A percentile compares a stretch with the other conserved stretches of the same genome.
These are phyloP conservation scores for Himalopsyche japonica DNA, from an alignment of 2,888 invertebrate genomes.

Conservation along the genomic window DNA sequence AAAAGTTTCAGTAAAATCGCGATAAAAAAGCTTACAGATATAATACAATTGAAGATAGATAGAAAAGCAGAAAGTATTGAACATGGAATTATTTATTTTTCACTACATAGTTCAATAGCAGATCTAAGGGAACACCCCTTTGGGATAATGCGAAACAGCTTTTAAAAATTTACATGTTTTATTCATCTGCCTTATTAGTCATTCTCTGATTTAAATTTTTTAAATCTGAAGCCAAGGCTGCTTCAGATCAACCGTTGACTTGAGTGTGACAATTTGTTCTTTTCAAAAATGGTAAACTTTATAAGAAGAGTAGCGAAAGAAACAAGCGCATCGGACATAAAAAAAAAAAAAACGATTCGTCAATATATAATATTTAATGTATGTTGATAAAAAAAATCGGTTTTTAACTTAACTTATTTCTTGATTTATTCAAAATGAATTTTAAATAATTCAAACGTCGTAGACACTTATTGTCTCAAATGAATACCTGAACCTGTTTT, in stretches of 20 bases:
- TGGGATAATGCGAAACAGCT: background rate
- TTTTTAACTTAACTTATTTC: no score
- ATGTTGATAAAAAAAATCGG: no score
- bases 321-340: no score
- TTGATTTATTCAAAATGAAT: no score
- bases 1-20: background rate
- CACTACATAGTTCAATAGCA: background rate
- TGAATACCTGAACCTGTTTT: no score
- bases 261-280: background rate
- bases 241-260: background rate
- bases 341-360: no score
- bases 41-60: background rate
- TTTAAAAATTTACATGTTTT: conserved; percentile 8
- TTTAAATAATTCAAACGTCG: no score
- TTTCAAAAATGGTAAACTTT: background rate
- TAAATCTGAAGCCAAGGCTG: background rate
- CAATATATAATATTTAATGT: no score
- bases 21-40: background rate
- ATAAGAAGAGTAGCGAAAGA: no score
- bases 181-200: conserved; percentile 6
- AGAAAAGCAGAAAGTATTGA: background rate
- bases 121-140: background rate
- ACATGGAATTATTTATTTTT: background rate
- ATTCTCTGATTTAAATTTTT: conserved; percentile 6
- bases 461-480: no score